Evolutionary conservation across 1,140 invertebrate species (phyloP).

Genomic region (Temnothorax curvispinosus): DNA sequence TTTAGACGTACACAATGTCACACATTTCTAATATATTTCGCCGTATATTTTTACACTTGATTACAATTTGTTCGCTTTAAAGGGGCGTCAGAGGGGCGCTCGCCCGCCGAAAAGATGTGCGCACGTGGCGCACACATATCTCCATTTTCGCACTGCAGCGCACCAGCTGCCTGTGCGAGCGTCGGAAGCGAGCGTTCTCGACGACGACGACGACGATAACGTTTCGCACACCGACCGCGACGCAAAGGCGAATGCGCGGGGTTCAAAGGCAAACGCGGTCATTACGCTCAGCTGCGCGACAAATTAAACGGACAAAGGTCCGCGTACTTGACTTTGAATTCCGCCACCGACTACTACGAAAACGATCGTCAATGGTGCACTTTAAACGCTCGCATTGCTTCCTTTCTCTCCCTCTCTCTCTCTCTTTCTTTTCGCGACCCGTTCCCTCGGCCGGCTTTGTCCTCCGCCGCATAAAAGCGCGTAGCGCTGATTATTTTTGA

Average conservation of each 20-base stretch:
- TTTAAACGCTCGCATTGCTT: background rate
- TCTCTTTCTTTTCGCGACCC: background rate
- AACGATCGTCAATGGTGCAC: slow-evolving; percentile 35
- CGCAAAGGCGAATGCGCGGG: slow-evolving; percentile 19
- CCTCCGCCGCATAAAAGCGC: background rate
- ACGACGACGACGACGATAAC: slow-evolving; percentile 25
- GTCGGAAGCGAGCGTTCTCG: background rate
- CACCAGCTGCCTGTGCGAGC: background rate
- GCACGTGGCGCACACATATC: background rate
- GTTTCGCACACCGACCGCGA: slow-evolving; percentile 49
- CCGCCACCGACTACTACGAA: slow-evolving; percentile 50
- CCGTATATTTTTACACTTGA: slow-evolving; percentile 41
- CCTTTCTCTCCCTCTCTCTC: background rate
- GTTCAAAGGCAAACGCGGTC: slow-evolving; percentile 60
- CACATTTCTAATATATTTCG: background rate
- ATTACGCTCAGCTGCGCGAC: slow-evolving; percentile 64
- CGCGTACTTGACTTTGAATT: slow-evolving; percentile 70
- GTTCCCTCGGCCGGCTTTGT: background rate
- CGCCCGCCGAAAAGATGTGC: background rate
- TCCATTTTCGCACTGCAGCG: background rate
- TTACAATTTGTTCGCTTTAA: slow-evolving; percentile 22
- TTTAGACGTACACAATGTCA: too few relatives aligned
- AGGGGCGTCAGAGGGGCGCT: background rate
- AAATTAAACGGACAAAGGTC: slow-evolving; percentile 63
- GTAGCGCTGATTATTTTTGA: slow-evolving; percentile 10